Conservation (phyloP, 2,797 vertebrate genomes). For the Rousettus madagascariensis region DNA sequence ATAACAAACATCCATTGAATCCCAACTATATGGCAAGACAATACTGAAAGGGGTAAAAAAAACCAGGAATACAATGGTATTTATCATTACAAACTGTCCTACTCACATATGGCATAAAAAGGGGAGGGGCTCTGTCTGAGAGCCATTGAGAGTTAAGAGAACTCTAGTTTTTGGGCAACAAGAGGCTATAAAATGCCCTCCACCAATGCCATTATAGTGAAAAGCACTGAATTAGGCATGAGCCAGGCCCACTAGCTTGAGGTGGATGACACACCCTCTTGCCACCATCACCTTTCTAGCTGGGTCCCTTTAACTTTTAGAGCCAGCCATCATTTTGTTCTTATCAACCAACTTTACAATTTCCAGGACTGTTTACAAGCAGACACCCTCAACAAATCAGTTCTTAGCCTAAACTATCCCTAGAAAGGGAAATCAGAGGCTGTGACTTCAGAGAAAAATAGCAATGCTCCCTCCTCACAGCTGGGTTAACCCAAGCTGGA, state of each 20-base stretch:
- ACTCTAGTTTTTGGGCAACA: neutral
- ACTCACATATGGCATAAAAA: neutral
- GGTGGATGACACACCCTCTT: neutral
- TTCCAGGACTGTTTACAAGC: constrained; percentile 5
- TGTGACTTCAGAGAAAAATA: constrained; percentile 30
- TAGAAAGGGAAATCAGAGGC: constrained; percentile 5
- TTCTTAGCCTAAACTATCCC: neutral
- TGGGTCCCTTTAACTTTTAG: neutral
- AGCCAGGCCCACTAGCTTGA: neutral
- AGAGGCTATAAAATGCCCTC: neutral
- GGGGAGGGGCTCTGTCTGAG: neutral
- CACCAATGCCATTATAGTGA: neutral
- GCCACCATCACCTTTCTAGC: neutral
- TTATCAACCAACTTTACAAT: neutral
- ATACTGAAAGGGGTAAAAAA: neutral
- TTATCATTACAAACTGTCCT: neutral
- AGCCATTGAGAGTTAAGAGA: neutral
- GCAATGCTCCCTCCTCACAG: neutral
- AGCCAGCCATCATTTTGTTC: neutral
- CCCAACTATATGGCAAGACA: neutral
- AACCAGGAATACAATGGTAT: neutral
- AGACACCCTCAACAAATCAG: neutral
- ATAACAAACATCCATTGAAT: neutral
- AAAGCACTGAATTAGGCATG: neutral
- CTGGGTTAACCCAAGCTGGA: constrained; percentile 10